Percentiles rank a stretch among this genome's conserved stretches.
Evolutionary conservation across 2,888 invertebrate genomes (phyloP).

Genomic region (Camponotus fellah): DNA sequence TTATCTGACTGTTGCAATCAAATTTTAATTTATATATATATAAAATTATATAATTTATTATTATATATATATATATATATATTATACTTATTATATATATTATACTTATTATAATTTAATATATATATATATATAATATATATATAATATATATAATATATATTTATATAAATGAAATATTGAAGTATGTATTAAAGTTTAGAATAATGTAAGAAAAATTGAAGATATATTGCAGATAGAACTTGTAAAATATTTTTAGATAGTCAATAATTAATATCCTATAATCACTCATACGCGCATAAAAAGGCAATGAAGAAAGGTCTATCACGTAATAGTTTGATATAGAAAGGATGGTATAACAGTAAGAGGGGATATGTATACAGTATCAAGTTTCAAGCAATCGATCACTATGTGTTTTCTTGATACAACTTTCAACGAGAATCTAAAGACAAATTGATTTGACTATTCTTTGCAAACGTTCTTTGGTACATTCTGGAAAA

Average conservation of each 20-base stretch:
- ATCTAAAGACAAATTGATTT: constrained; percentile 3
- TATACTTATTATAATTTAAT: too few species aligned
- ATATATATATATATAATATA: too few species aligned
- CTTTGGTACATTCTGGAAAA: not conserved
- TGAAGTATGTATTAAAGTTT: not conserved
- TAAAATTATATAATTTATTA: too few species aligned
- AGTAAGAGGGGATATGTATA: not conserved
- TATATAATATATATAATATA: too few species aligned
- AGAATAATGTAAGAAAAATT: not conserved
- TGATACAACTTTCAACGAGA: constrained; percentile 26
- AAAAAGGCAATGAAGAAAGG: not conserved
- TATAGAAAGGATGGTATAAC: not conserved
- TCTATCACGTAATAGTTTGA: not conserved
- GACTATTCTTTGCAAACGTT: not conserved
- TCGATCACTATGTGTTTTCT: constrained; percentile 20
- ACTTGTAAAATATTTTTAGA: not conserved
- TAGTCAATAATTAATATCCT: not conserved
- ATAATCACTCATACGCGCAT: not conserved
- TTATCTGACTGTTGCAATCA: not conserved
- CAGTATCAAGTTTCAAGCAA: constrained; percentile 22
- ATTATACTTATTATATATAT: too few species aligned
- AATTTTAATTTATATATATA: not conserved
- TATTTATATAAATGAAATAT: not conserved
- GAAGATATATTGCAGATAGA: not conserved
- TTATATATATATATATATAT: too few species aligned